Base-by-base conservation (phyloP, 2,797 vertebrate species). In the Parauchenoglanis punctatus region DNA sequence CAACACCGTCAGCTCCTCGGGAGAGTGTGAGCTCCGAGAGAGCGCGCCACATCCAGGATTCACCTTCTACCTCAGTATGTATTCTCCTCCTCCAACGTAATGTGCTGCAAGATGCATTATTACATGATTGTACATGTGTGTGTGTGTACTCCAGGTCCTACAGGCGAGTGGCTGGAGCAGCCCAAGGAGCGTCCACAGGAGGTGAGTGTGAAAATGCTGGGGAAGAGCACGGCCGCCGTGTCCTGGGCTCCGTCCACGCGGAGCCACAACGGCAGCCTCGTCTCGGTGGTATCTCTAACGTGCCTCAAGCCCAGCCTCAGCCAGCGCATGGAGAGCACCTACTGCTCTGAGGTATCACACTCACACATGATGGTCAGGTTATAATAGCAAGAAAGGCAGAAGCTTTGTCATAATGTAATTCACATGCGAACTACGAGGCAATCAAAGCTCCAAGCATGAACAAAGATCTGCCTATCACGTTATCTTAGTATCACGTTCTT, bases 1-100 rank as follows among this genome's bases (percentile, higher is more conserved):
- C 78, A 94, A 94, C 73, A 97, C 97, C 0, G 95, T 98, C 72
- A 99, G 98, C 90, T 96, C 96, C 0, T 94, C 96, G 0, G 98
- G 98, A 73, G 95, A 96, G 83, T 99, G 98, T 6, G 96, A 97
- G 87, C 91, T 95, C 85, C 94, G 98, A 61, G 97, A 96, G 93
- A 99, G 98, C 90, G 89, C 93, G 40, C 91, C 94, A 12, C 92
- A 96, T 92, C 96, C 95, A 49, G 96, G 95, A 2, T 94, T 98
- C 91, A 96, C 94, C 90, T 99, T 99, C 95, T 99, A 98, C 89
- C 96, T 99, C 91, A 96, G 98, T 99, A 94, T 94, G 97, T 96
- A 52, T 56, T 54, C 31, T 23, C n/a, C 75, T 7, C 7, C 85
- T 68, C 7, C 13, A 52, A n/a, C 15, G 1, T 11, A 7, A 18